A percentile compares a stretch with the other conserved stretches of the same genome.
Evolutionary conservation across 2,113 vertebrate genomes (phyloP).

Genomic region (Ptilonorhynchus violaceus): DNA sequence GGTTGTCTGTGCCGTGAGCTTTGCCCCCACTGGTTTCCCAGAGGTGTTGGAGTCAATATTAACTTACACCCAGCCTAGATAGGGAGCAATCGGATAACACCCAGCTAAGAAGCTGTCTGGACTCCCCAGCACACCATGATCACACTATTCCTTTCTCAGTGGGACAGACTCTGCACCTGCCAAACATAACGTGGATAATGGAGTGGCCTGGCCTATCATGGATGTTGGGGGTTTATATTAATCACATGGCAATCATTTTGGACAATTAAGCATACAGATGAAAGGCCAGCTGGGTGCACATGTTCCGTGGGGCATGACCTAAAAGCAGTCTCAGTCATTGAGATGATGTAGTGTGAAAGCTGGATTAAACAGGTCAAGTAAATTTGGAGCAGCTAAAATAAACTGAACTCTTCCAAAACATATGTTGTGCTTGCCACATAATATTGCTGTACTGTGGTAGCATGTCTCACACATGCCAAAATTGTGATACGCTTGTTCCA

Average conservation of each 20-base stretch:
- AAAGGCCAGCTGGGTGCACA: conserved; percentile 14
- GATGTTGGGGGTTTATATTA: background rate
- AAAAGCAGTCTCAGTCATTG: background rate
- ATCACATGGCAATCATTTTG: conserved; percentile 8
- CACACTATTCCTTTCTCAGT: background rate
- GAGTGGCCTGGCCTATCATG: background rate
- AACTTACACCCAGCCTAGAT: background rate
- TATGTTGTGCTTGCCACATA: conserved; percentile 47
- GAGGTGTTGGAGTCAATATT: background rate
- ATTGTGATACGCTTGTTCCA: conserved; percentile 39
- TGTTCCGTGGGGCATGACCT: background rate
- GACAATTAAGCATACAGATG: background rate
- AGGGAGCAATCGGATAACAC: background rate
- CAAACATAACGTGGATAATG: background rate
- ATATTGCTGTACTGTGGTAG: conserved; percentile 24
- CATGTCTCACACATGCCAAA: conserved; percentile 2
- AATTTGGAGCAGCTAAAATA: conserved; percentile 61
- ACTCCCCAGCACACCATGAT: background rate
- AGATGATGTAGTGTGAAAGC: conserved; percentile 57
- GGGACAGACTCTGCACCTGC: background rate
- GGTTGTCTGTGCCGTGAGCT: accelerated
- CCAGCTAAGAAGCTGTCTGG: background rate
- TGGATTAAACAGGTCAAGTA: conserved; percentile 56
- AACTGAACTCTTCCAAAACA: conserved; percentile 36
- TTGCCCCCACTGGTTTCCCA: background rate